phyloP scores from a whole-genome alignment of 2,113 vertebrate species.

The Trichomycterus rosablanca region DNA sequence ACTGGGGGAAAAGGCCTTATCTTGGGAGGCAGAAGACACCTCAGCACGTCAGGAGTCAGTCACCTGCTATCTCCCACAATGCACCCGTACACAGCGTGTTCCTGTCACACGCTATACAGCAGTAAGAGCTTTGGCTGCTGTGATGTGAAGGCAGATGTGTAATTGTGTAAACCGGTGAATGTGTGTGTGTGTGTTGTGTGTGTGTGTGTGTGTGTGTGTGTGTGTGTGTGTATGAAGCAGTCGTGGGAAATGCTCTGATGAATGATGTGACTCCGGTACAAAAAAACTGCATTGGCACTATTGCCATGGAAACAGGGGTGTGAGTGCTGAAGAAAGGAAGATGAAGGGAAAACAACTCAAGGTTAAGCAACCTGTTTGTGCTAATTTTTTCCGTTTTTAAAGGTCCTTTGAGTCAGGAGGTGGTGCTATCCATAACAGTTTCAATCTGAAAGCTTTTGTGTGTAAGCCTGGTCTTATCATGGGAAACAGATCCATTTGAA shows the following conservation, averaged over 20 bases:
- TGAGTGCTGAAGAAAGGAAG: not conserved
- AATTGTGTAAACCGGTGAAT: conserved; percentile 3
- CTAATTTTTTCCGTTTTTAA: conserved; percentile 2
- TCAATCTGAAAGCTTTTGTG: not conserved
- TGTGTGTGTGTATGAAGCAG: not conserved
- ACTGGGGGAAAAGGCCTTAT: conserved; percentile 9
- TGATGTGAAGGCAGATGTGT: conserved; percentile 4
- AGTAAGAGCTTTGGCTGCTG: conserved; percentile 3
- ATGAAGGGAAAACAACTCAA: conserved; percentile 12
- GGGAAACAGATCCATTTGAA: not conserved
- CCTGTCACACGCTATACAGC: conserved; percentile 17
- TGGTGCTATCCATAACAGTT: too few species aligned
- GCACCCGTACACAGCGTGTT: conserved; percentile 35
- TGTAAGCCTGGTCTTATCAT: too few species aligned
- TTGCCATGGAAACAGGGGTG: conserved; percentile 44
- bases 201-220: conserved; percentile 33
- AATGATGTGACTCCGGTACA: conserved; percentile 27
- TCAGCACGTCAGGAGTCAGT: conserved; percentile 9
- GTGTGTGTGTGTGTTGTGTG: conserved; percentile 30
- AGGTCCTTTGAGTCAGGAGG: not conserved
- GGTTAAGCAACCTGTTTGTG: conserved; percentile 36
- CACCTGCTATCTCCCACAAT: conserved; percentile 37
- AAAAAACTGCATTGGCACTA: conserved; percentile 28
- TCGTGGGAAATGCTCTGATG: conserved; percentile 19
- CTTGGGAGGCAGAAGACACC: conserved; percentile 24